Evolutionary conservation across 2,888 invertebrate species (phyloP).

Genomic region (Drosophila neoperkinsi): DNA sequence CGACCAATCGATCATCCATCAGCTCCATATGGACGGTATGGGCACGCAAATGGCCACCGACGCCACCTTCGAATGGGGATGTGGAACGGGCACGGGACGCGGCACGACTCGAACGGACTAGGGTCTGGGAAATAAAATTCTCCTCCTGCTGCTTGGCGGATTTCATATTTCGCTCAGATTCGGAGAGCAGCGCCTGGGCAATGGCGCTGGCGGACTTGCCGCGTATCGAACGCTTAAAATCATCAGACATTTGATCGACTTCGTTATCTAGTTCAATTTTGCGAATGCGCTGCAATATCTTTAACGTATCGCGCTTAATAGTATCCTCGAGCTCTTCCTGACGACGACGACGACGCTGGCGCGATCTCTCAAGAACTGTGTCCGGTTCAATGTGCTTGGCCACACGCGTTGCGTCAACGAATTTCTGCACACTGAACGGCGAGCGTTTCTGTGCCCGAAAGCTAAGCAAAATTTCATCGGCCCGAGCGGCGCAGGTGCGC

Average conservation of each 20-base stretch:
- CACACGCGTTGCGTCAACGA: slow-evolving; percentile 86
- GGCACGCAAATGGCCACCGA: slow-evolving; percentile 65
- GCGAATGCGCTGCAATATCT: slow-evolving; percentile 81
- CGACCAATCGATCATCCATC: slow-evolving; percentile 84
- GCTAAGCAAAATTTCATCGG: slow-evolving; percentile 88
- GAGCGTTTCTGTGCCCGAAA: slow-evolving; percentile 84
- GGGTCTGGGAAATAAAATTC: slow-evolving; percentile 79
- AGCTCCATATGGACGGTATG: slow-evolving; percentile 83
- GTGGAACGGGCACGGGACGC: slow-evolving; percentile 80
- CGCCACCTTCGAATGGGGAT: slow-evolving; percentile 61
- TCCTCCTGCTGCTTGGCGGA: slow-evolving; percentile 81
- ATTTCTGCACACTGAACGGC: slow-evolving; percentile 86
- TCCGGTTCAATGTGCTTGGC: slow-evolving; percentile 85
- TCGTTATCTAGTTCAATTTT: slow-evolving; percentile 86
- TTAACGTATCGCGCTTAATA: slow-evolving; percentile 85
- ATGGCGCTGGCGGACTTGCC: slow-evolving; percentile 92
- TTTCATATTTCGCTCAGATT: slow-evolving; percentile 86
- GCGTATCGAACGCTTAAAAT: slow-evolving; percentile 86
- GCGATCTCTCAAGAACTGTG: slow-evolving; percentile 85
- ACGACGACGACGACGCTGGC: slow-evolving; percentile 85
- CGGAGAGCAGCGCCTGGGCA: slow-evolving; percentile 88
- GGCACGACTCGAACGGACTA: slow-evolving; percentile 82
- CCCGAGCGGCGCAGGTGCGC: slow-evolving; percentile 89
- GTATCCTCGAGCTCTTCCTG: slow-evolving; percentile 87
- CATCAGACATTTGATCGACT: slow-evolving; percentile 85